A percentile compares a stretch with the other conserved stretches of the same genome.
Conservation (phyloP, 2,888 invertebrate genomes). For the Junonia oenone region DNA sequence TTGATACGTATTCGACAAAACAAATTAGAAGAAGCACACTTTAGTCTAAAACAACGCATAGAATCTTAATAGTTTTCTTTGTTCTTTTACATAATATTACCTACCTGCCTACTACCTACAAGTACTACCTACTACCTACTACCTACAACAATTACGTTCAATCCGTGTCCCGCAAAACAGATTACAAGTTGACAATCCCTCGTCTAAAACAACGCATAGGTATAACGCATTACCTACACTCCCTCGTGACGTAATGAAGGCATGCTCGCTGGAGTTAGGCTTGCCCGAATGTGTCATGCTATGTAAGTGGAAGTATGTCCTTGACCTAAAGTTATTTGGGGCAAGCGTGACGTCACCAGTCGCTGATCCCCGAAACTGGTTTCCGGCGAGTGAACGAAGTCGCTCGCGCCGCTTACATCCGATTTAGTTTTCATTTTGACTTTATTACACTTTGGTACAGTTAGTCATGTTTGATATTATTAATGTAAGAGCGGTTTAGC, state of each 20-base stretch:
- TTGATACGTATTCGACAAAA: too few species aligned
- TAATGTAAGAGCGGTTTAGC: too few species aligned
- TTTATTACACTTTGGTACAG: neutral
- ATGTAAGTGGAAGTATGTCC: conserved; percentile 22
- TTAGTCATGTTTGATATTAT: neutral
- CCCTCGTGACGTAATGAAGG: neutral
- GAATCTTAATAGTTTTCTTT: too few species aligned
- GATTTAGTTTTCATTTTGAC: neutral
- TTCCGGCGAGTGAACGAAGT: conserved; percentile 13
- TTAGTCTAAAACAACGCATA: too few species aligned
- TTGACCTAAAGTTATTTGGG: conserved; percentile 32
- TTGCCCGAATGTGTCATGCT: conserved; percentile 15
- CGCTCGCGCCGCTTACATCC: conserved; percentile 3
- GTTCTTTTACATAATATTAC: too few species aligned
- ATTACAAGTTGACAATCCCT: too few species aligned
- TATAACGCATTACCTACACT: neutral
- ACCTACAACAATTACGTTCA: too few species aligned
- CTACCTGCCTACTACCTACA: too few species aligned
- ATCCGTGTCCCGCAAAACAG: too few species aligned
- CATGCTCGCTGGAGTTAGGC: neutral
- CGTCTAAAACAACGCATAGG: neutral
- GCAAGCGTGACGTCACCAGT: conserved; percentile 30
- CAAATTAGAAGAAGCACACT: too few species aligned
- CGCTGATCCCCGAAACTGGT: conserved; percentile 30
- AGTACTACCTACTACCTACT: too few species aligned